Percentiles rank a stretch among this genome's conserved stretches.
These are phyloP conservation scores for Myotis davidii DNA, from an alignment of 2,113 vertebrate species.

Conservation along the genomic window DNA sequence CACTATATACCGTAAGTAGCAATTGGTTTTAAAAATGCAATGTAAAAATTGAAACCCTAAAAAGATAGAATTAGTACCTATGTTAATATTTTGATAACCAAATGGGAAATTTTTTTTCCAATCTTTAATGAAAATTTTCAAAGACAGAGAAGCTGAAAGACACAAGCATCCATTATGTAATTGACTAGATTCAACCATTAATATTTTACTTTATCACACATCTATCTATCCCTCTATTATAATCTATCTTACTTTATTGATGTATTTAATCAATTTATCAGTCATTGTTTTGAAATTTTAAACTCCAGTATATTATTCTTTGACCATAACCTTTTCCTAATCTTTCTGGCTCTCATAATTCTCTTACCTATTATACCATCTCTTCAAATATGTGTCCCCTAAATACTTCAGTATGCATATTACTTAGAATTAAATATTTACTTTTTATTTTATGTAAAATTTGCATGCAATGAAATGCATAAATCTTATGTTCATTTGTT, in stretches of 20 bases:
- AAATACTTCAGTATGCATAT: constrained; percentile 7
- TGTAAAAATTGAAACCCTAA: constrained; percentile 7
- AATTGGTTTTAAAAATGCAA: constrained; percentile 55
- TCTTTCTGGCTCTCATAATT: constrained; percentile 2
- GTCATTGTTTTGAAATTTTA: constrained; percentile 40
- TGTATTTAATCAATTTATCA: background rate
- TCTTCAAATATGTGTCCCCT: background rate
- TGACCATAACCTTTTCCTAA: constrained; percentile 42
- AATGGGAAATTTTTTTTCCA: background rate
- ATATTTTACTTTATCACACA: constrained; percentile 14
- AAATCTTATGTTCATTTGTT: background rate
- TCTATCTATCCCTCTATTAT: background rate
- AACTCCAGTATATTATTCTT: background rate
- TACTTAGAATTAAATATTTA: constrained; percentile 48
- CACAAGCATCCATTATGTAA: background rate
- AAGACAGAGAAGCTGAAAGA: constrained; percentile 15
- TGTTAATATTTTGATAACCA: constrained; percentile 33
- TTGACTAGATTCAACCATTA: background rate
- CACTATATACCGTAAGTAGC: background rate
- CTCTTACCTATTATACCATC: constrained; percentile 20
- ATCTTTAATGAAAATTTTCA: constrained; percentile 52
- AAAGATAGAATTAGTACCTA: constrained; percentile 26
- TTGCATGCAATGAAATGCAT: background rate
- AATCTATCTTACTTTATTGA: constrained; percentile 41
- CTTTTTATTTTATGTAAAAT: constrained; percentile 42